Evolutionary conservation across 2,113 vertebrate genomes (phyloP), one percentile per base, ranked within the genome.

Genomic region (Hassar affinis): DNA sequence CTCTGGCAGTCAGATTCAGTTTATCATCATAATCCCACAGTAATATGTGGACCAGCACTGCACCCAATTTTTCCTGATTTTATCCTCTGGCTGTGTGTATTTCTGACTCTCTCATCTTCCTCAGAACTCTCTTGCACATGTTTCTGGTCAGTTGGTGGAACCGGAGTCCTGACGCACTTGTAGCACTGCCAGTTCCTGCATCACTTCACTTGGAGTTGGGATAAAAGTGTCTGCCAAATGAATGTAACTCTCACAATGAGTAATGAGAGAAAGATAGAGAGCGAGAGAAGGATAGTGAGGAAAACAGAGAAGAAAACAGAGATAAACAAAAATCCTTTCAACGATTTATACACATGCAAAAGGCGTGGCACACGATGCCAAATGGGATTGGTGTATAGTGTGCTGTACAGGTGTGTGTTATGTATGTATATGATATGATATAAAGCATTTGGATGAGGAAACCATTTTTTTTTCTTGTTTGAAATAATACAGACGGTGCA

Each of bases 151-250:
- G 72, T 75, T 52, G 27, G 27, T 33, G 72, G 47, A 75, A 52
- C 47, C 47, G 15, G 9, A 30, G 47, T 30, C 45, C 14, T 76
- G 74, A 76, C 18, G 69, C 69, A 74, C 69, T 74, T 74, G 69
- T 51, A 74, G 42, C 25, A 49, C 69, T 74, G 69, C 69, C 69
- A 74, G 69, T 74, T 74, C 45, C 69, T 74, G 45, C n/a, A 30
- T 74, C 69, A 54, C 74, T 54, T 76, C 74, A 54, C 30, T 54
- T 33, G 27, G n/a, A 51, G 47, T 75, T 51, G 71, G 45, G 74
- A 76, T 52, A 52, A 76, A 76, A 54, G 7, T 33, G 49, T 76
- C 74, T 52, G 49, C 69, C 69, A 47, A 27, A 74, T 17, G 25
- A 47, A 49, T 74, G 69, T 4, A 74, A 49, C 68, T 71, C 68